Evolutionary conservation across 2,888 invertebrate species (phyloP), one percentile per base, ranked within the genome.

Genomic region (Sympetrum striolatum): DNA sequence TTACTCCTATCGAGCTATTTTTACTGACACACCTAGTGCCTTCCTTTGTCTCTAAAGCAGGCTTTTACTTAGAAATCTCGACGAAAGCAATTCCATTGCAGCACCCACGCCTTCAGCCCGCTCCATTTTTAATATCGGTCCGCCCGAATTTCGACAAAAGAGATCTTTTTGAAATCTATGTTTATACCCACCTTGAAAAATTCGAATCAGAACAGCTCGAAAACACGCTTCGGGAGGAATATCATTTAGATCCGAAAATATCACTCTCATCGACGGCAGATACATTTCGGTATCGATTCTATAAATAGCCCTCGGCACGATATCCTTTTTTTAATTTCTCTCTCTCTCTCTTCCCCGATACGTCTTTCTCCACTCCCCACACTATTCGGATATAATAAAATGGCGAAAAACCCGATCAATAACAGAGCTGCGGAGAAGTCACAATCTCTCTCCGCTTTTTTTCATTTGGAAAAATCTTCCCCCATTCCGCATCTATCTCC

Each of bases 391-490:
- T 60, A 86, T 60, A 86, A 86, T 86, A 86, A 64, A 86, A 37
- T 86, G 86, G 35, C 31, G 35, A 82, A 82, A 64, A 86, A 86
- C 22, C 18, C 60, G 86, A 86, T 86, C 86, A 64, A 86, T 86
- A 86, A 60, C 35, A 37, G 60, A 86, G 86, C 86, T 37, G 60
- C 86, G 60, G 86, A 86, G 86, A 86, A 86, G 58, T 86, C 86
- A 37, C 60, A 60, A 82, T 53, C 53, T 82, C 35, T 82, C 31
- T 22, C 53, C 18, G 48, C 15, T 58, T 37, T n/a, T 37, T 37
- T 48, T 48, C 48, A 81, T 81, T 81, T n/a, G 81, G 48, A 81
- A 48, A 39, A 39, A 37, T 18, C 22, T 60, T 60, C 35, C 60
- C 44, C 44, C 8, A n/a, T n/a, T 12, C 64, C 64, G 1, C 22